These are phyloP conservation scores for Gadus chalcogrammus DNA, from an alignment of 2,113 vertebrate species.

Conservation along the genomic window DNA sequence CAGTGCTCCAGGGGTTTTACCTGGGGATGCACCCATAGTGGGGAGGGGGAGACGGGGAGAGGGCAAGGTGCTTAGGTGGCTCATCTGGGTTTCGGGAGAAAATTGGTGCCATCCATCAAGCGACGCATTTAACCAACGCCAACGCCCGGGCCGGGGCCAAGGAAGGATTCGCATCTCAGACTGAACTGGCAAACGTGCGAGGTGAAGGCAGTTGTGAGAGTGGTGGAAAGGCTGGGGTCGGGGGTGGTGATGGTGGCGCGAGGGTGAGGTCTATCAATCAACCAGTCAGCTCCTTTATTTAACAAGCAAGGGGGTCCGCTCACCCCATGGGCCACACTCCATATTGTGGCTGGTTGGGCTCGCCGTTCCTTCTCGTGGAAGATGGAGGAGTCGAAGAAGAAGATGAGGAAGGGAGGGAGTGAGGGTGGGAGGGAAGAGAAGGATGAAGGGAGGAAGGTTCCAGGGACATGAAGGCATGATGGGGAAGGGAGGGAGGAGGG, in stretches of 20 bases:
- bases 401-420: slow-evolving; percentile 42
- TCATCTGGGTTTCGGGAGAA: slow-evolving; percentile 73
- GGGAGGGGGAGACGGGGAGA: slow-evolving; percentile 25
- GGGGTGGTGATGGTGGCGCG: too few relatives aligned
- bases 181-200: slow-evolving; percentile 65
- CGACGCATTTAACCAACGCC: slow-evolving; percentile 71
- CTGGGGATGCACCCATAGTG: slow-evolving; percentile 55
- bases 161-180: slow-evolving; percentile 73
- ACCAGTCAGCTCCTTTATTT: slow-evolving; percentile 78
- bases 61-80: slow-evolving; percentile 66
- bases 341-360: slow-evolving; percentile 74
- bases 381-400: slow-evolving; percentile 31
- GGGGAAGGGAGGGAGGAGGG: slow-evolving; percentile 49
- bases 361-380: slow-evolving; percentile 54
- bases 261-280: slow-evolving; percentile 73
- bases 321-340: slow-evolving; percentile 67
- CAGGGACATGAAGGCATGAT: slow-evolving; percentile 35
- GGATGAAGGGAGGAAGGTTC: slow-evolving; percentile 26
- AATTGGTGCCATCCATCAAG: slow-evolving; percentile 81
- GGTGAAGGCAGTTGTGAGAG: slow-evolving; percentile 64
- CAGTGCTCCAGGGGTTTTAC: slow-evolving; percentile 59
- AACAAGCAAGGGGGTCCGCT: slow-evolving; percentile 67
- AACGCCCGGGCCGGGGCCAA: slow-evolving; percentile 58
- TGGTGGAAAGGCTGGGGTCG: too few relatives aligned
- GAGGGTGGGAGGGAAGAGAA: slow-evolving; percentile 29